Percentiles rank a stretch among this genome's conserved stretches.
Conservation (phyloP, 2,113 vertebrate species). For the Microtus montanus region DNA sequence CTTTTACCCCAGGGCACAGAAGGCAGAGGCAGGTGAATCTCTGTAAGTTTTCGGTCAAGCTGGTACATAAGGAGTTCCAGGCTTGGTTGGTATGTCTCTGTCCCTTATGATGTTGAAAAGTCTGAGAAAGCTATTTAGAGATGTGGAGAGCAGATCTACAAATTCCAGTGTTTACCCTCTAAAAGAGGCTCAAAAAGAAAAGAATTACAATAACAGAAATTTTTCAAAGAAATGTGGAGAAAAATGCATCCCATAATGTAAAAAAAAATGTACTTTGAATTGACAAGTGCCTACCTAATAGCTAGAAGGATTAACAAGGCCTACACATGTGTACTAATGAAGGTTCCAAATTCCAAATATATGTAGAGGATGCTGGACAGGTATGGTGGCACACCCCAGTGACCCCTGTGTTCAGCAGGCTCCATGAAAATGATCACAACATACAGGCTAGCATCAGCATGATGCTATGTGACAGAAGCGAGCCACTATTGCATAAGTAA, state of each 20-base stretch:
- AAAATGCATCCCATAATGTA: background rate
- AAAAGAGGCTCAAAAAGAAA: background rate
- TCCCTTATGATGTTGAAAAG: background rate
- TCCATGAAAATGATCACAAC: background rate
- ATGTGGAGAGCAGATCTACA: background rate
- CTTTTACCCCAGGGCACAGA: too few species aligned
- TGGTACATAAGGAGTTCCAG: background rate
- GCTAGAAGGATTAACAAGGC: background rate
- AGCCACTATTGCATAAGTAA: background rate
- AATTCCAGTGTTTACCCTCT: background rate
- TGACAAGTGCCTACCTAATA: background rate
- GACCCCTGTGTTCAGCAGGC: background rate
- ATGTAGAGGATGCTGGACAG: background rate
- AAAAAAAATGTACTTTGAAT: background rate
- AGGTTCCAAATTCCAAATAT: background rate
- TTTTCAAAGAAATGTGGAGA: background rate
- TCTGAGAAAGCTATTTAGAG: background rate
- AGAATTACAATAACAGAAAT: background rate
- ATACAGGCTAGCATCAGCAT: background rate
- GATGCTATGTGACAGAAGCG: background rate
- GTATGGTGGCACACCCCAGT: background rate
- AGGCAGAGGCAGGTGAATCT: background rate
- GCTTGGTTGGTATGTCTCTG: background rate
- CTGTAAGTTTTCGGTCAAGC: background rate
- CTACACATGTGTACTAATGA: background rate